phyloP scores from a whole-genome alignment of 2,888 invertebrate species.

The Thumatha senex region DNA sequence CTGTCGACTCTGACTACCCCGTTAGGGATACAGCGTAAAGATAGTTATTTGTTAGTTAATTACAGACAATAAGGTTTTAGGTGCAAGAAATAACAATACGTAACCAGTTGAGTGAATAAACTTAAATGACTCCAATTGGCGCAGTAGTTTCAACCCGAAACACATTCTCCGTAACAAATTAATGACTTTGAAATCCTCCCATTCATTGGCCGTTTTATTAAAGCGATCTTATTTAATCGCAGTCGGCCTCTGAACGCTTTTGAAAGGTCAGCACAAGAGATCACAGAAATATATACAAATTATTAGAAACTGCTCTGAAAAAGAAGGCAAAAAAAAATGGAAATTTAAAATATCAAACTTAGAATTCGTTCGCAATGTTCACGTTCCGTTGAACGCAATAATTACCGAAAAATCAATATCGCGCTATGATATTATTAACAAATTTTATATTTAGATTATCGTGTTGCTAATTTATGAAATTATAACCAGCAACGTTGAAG shows the following conservation, averaged over 20 bases:
- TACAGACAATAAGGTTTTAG: too few relatives aligned
- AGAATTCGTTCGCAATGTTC: slow-evolving; percentile 24
- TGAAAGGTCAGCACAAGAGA: slow-evolving; percentile 18
- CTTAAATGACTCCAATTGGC: not conserved
- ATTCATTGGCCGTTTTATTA: slow-evolving; percentile 11
- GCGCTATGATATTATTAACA: slow-evolving; percentile 33
- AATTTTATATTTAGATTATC: too few relatives aligned
- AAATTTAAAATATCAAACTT: slow-evolving; percentile 25
- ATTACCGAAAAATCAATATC: slow-evolving; percentile 56
- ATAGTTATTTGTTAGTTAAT: too few relatives aligned
- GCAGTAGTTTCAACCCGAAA: not conserved
- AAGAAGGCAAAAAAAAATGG: slow-evolving; percentile 12
- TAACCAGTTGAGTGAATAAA: not conserved
- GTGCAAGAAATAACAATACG: not conserved
- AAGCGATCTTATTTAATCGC: slow-evolving; percentile 10
- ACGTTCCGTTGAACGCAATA: slow-evolving; percentile 42
- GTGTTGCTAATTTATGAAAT: too few relatives aligned
- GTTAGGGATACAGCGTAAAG: too few relatives aligned
- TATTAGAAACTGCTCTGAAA: slow-evolving; percentile 15
- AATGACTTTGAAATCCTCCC: slow-evolving; percentile 16
- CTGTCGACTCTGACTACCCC: too few relatives aligned
- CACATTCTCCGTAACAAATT: slow-evolving; percentile 9
- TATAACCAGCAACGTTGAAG: too few relatives aligned
- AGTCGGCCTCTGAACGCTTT: slow-evolving; percentile 6
- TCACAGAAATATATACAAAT: slow-evolving; percentile 27